Percentiles rank a stretch among this genome's conserved stretches.
phyloP scores from a whole-genome alignment of 1,140 invertebrate species.

The Drosophila nebulosa region DNA sequence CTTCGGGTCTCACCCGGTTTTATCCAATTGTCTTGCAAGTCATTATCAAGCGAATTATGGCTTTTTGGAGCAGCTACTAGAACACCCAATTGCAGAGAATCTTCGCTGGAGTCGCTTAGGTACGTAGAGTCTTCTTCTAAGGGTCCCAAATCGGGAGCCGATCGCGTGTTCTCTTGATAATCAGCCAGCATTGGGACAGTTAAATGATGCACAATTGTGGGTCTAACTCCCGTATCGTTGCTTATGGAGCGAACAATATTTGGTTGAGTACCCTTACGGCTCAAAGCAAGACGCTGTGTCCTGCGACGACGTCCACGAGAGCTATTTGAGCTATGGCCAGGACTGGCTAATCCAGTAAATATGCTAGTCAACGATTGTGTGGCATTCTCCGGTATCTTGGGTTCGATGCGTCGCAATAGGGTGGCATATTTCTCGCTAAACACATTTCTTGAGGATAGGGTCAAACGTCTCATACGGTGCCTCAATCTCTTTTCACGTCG shows the following conservation, averaged over 20 bases:
- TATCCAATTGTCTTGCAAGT: conserved; percentile 72
- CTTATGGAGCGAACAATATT: conserved; percentile 82
- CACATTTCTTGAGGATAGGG: conserved; percentile 82
- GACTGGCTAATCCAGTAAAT: conserved; percentile 20
- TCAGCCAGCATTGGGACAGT: conserved; percentile 42
- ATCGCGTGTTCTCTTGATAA: conserved; percentile 57
- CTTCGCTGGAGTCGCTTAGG: conserved; percentile 51
- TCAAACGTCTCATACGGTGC: conserved; percentile 83
- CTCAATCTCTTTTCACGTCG: conserved; percentile 81
- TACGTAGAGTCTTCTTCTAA: conserved; percentile 37
- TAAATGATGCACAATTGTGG: conserved; percentile 26
- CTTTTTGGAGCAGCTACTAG: conserved; percentile 34
- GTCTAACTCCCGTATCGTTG: conserved; percentile 80
- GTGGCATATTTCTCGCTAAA: conserved; percentile 82
- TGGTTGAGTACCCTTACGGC: conserved; percentile 20
- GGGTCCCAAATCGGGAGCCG: conserved; percentile 45
- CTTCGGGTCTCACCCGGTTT: conserved; percentile 69
- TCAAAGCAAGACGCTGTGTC: conserved; percentile 25
- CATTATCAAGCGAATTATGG: conserved; percentile 46
- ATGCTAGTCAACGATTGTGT: conserved; percentile 62
- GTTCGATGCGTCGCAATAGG: conserved; percentile 79
- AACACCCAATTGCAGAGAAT: conserved; percentile 45
- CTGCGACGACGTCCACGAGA: conserved; percentile 37
- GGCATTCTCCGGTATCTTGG: conserved; percentile 63
- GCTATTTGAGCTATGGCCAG: not conserved